phyloP scores from a whole-genome alignment of 1,140 invertebrate genomes.

The Trialeurodes vaporariorum region DNA sequence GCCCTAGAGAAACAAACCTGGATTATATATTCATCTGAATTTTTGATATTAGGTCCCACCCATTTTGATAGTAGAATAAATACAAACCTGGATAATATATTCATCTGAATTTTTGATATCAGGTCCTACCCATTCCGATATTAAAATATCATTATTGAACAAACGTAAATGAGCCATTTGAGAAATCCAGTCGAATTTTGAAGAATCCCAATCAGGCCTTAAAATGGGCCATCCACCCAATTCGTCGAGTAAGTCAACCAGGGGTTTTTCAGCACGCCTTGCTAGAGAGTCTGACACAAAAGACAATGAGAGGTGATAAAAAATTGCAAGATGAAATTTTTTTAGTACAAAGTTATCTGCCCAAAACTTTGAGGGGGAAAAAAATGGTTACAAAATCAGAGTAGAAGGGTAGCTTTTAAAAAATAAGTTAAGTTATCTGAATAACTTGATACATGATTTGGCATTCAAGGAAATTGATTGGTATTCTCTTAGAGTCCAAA shows the following conservation, averaged over 20 bases:
- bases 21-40: slow-evolving; percentile 73
- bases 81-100: slow-evolving; percentile 66
- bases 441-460: too few relatives aligned
- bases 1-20: too few relatives aligned
- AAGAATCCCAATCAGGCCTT: slow-evolving; percentile 42
- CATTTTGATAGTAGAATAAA: slow-evolving; percentile 69
- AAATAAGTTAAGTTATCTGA: too few relatives aligned
- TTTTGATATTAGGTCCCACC: slow-evolving; percentile 79
- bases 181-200: slow-evolving; percentile 59
- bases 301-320: background rate
- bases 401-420: too few relatives aligned
- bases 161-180: slow-evolving; percentile 60
- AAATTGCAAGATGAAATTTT: too few relatives aligned
- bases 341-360: too few relatives aligned
- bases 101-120: slow-evolving; percentile 79
- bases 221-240: slow-evolving; percentile 80
- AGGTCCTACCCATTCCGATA: slow-evolving; percentile 73
- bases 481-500: too few relatives aligned
- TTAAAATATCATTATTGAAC: slow-evolving; percentile 72
- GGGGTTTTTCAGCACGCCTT: slow-evolving; percentile 52
- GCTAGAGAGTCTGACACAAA: slow-evolving; percentile 44
- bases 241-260: slow-evolving; percentile 54
- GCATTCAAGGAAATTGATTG: too few relatives aligned
- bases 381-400: too few relatives aligned
- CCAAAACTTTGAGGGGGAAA: too few relatives aligned